Conservation (phyloP, 2,113 vertebrate genomes). For the Tragelaphus scriptus region DNA sequence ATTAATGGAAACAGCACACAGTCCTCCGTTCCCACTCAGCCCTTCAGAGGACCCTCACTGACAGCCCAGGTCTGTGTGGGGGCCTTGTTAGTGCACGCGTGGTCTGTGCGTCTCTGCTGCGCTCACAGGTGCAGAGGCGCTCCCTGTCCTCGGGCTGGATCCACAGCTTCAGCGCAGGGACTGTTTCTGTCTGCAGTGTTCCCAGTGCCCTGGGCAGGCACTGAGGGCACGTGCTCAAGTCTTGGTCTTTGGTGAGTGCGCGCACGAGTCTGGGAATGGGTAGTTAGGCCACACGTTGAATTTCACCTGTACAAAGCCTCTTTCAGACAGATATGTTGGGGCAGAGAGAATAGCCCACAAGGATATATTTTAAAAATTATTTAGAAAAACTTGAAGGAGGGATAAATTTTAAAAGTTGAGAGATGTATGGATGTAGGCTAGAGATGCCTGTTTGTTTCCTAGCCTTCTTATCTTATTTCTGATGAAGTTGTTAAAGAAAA, state of each 20-base stretch:
- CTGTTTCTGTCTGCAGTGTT: neutral
- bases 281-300: neutral
- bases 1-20: neutral
- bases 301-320: neutral
- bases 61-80: neutral
- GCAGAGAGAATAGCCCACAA: neutral
- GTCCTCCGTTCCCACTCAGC: neutral
- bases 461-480: neutral
- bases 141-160: neutral
- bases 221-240: neutral
- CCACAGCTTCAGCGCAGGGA: neutral
- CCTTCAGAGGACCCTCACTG: neutral
- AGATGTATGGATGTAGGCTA: neutral
- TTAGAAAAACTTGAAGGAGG: neutral
- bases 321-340: neutral
- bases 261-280: neutral
- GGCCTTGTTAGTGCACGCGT: fast-evolving
- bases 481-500: neutral
- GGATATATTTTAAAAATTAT: neutral
- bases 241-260: neutral
- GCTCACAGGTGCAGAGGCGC: neutral
- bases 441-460: neutral
- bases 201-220: neutral
- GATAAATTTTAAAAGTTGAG: neutral
- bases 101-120: neutral